Conservation (phyloP, 2,888 invertebrate species). For the Mythimna vitellina region DNA sequence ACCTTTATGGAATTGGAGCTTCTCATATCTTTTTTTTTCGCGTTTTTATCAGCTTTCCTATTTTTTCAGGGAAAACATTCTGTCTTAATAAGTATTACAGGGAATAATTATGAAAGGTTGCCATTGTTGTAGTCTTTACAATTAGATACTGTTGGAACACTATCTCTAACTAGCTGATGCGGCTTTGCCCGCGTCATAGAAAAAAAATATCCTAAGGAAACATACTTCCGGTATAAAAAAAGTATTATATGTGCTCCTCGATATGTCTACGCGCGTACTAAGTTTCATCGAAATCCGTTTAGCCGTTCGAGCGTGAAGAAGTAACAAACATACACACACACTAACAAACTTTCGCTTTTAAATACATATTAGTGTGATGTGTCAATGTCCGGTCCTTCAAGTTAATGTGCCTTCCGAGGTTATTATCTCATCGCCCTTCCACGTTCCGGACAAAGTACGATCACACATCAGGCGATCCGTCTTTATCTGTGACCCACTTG, state of each 20-base stretch:
- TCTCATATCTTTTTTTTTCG: conserved; percentile 21
- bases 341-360: no score
- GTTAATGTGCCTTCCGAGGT: conserved; percentile 30
- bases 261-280: no score
- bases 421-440: conserved; percentile 44
- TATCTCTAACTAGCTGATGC: no score
- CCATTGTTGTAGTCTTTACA: conserved; percentile 6
- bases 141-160: conserved; percentile 2
- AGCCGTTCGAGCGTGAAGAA: no score
- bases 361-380: neutral
- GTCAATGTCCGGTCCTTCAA: conserved; percentile 21
- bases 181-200: no score
- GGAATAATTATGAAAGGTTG: neutral
- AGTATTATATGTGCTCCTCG: no score
- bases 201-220: no score
- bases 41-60: neutral
- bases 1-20: conserved; percentile 29
- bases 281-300: no score
- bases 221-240: no score
- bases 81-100: conserved; percentile 4
- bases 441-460: conserved; percentile 44
- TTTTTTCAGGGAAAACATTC: conserved; percentile 5
- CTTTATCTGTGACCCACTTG: conserved; percentile 52
- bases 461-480: conserved; percentile 40
- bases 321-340: no score